phyloP scores from a whole-genome alignment of 2,113 vertebrate genomes.

The Elaphurus davidianus region DNA sequence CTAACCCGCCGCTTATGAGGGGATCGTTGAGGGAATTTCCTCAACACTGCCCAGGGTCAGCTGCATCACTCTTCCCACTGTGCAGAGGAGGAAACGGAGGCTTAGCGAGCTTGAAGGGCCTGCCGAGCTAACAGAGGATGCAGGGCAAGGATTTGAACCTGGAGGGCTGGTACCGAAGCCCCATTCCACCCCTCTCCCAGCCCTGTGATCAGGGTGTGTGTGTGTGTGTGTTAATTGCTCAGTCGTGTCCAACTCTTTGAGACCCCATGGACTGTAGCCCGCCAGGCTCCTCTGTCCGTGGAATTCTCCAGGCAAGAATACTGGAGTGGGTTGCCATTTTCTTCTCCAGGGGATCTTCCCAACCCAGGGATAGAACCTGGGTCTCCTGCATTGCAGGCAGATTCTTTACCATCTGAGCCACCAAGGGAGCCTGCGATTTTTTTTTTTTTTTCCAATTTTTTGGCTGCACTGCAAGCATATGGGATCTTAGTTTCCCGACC shows the following conservation, averaged over 20 bases:
- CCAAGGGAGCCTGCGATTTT: not conserved
- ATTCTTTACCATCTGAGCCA: not conserved
- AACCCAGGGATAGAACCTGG: not conserved
- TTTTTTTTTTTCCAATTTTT: not conserved
- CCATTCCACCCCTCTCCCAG: fast-evolving
- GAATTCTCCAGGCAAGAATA: not conserved
- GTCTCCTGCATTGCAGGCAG: not conserved
- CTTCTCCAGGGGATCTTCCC: not conserved
- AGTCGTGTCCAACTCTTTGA: not conserved
- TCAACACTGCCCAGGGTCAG: fast-evolving
- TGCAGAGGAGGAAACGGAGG: not conserved
- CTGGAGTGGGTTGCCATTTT: not conserved
- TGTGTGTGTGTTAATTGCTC: not conserved
- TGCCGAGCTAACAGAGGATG: not conserved
- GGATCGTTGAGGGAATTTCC: not conserved
- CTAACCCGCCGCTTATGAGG: not conserved
- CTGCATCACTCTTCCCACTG: not conserved
- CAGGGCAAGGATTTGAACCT: not conserved
- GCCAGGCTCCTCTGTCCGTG: fast-evolving
- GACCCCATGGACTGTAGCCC: not conserved
- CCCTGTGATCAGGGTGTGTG: not conserved
- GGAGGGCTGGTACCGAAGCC: fast-evolving
- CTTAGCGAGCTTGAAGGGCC: fast-evolving
- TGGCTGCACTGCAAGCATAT: not conserved
- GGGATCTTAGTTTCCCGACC: not conserved